These are phyloP conservation scores for Pandemis cinnamomeana DNA, from an alignment of 2,888 invertebrate genomes.

Conservation along the genomic window DNA sequence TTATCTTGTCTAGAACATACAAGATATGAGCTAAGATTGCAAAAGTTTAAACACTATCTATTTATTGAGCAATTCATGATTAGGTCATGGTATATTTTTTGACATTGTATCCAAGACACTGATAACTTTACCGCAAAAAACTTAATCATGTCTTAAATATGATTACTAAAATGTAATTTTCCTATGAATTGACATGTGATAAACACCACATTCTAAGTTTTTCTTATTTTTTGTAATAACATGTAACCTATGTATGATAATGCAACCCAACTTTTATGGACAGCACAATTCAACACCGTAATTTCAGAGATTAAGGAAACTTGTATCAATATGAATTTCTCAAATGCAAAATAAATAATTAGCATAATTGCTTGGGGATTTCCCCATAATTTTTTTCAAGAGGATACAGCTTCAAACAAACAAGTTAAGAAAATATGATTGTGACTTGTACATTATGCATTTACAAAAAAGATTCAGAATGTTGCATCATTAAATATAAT, in stretches of 20 bases:
- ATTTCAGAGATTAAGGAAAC: neutral
- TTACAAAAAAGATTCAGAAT: too few relatives aligned
- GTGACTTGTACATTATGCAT: constrained; percentile 45
- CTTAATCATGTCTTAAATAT: too few relatives aligned
- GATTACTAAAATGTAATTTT: too few relatives aligned
- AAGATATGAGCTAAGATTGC: neutral
- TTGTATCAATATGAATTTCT: neutral
- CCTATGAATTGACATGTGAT: too few relatives aligned
- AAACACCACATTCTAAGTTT: too few relatives aligned
- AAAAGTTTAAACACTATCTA: neutral
- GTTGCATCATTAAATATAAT: too few relatives aligned
- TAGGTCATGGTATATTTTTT: neutral
- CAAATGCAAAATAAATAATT: neutral
- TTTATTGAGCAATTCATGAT: constrained; percentile 1
- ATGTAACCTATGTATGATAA: neutral
- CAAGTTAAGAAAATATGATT: neutral
- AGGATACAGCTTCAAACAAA: neutral
- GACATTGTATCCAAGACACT: neutral
- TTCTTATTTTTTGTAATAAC: too few relatives aligned
- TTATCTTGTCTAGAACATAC: neutral
- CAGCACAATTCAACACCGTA: neutral
- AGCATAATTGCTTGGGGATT: neutral
- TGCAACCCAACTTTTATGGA: neutral
- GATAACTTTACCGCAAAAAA: too few relatives aligned
- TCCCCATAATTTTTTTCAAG: neutral